Evolutionary conservation across 1,140 invertebrate species (phyloP), one percentile per base, ranked within the genome.

Genomic region (Gryon sp.): DNA sequence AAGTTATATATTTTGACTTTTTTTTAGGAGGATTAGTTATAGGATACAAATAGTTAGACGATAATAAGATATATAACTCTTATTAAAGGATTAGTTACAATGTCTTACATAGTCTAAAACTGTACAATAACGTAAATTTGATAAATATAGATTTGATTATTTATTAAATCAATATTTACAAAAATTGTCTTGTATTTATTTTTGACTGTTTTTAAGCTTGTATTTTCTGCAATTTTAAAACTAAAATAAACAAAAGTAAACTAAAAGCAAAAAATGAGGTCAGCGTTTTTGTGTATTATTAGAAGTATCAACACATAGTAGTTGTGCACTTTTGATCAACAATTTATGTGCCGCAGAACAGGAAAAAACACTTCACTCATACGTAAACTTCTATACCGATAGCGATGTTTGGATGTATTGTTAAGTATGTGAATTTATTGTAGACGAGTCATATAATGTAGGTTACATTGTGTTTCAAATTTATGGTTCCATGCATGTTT

Each of bases 261-360:
- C 5, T n/a, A 38, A 24, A 8, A 20, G 34, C 9, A 11, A 2
- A 19, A 50, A 50, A 43, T 26, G 41, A 24, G 34, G 43, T 65
- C 60, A 32, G 8, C 15, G 4, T 5, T 22, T 32, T 52, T 9
- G 41, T 43, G 26, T 50, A 62, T 46, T 48, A 26, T 46, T 41
- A 36, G 12, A 14, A 41, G 11, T 24, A 19, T 11, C 38, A 16
- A 24, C 38, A 12, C 18, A 8, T 11, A 15, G 3, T 11, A 50
- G 5, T 34, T 32, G 8, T 11, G 16, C 16, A 22, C 22, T 32
- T 28, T 9, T n/a, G 20, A 20, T 50, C 9, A 7, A 22, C 40
- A 28, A 12, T 34, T 34, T 34, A 34, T 34, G 32, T 28, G n/a
- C 32, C 11, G 11, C 9, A 12, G 32, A 11, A 34, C 32, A 34